Evolutionary conservation across 2,888 invertebrate genomes (phyloP), one percentile per base, ranked within the genome.

Genomic region (Thera britannica): DNA sequence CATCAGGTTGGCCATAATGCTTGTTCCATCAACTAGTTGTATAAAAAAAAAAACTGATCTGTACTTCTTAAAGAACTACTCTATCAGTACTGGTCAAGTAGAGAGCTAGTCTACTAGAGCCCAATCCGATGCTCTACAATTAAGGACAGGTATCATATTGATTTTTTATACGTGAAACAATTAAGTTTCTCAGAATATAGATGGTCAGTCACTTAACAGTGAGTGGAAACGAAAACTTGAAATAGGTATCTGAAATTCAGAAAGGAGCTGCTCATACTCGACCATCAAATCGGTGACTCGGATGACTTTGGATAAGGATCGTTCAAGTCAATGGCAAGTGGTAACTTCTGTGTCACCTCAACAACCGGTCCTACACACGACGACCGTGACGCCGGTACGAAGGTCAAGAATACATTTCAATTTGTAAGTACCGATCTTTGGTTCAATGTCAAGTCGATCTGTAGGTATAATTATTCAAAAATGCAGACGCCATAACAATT

Each of bases 401-500:
- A 68, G 68, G 62, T 68, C 65, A 62, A 62, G 38, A 65, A 55
- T 62, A 62, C 49, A 61, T 65, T 61, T 52, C 34, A 38, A 64
- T 51, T 55, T n/a, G 44, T 8, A 58, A 44, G 46, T 61, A 60
- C 52, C 9, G 46, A 57, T 61, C 34, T 68, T 65, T 2, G 55
- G 62, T 62, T 62, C 65, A 68, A 68, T 68, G 54, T 62, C 65
- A 68, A 49, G 23, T 57, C 59, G 46, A 62, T 69, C 57, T 56
- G 62, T 49, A 48, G 58, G 58, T 65, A 62, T 65, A 44, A 58
- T 61, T 61, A 57, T 68, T 68, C 34, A 58, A 65, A 62, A 65
- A 65, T 56, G 62, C 56, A 65, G 62, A 65, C 69, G 65, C 65
- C 44, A 68, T 69, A 65, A 59, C 56, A 46, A 65, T 65, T 46